Evolutionary conservation across 1,140 invertebrate species (phyloP), one percentile per base, ranked within the genome.

Genomic region (Chlorops oryzae): DNA sequence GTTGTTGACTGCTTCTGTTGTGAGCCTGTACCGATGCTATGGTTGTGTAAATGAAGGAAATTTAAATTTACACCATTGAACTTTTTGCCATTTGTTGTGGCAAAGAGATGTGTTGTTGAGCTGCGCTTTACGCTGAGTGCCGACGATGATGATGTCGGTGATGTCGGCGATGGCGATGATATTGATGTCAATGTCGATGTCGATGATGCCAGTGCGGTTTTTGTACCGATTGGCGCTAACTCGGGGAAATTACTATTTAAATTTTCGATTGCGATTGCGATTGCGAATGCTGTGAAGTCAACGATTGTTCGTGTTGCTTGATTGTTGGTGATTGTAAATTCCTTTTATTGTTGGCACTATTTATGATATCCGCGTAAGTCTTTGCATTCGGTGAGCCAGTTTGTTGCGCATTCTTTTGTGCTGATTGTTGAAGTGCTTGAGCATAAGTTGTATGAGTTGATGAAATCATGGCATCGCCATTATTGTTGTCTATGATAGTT

Each of bases 31-130:
- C n/a, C n/a, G n/a, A n/a, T n/a, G n/a, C n/a, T n/a, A n/a, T 41
- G 48, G 18, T 50, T 39, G 10, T 50, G 49, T n/a, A 49, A 20
- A 22, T 49, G 47, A 10, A 49, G 22, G n/a, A 49, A 17, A 24
- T 38, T 49, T 27, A 49, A 20, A 15, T 38, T 38, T 27, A 49
- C 21, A 32, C 47, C 47, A 24, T 40, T 49, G 4, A 49, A 27
- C 17, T 49, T 38, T 10, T 18, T 32, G 47, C 47, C 24, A n/a
- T n/a, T n/a, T n/a, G n/a, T n/a, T n/a, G n/a, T n/a, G 9, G 47
- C 35, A n/a, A 41, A 49, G 15, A 41, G 38, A 28, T 47, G 45
- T 35, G 45, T 35, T 3, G 32, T 23, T 28, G 32, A 15, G 21
- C 15, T 38, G 18, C 15, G n/a, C n/a, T n/a, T n/a, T 34, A 22